Conservation (phyloP, 2,888 invertebrate species). For the Patella ulyssiponensis region DNA sequence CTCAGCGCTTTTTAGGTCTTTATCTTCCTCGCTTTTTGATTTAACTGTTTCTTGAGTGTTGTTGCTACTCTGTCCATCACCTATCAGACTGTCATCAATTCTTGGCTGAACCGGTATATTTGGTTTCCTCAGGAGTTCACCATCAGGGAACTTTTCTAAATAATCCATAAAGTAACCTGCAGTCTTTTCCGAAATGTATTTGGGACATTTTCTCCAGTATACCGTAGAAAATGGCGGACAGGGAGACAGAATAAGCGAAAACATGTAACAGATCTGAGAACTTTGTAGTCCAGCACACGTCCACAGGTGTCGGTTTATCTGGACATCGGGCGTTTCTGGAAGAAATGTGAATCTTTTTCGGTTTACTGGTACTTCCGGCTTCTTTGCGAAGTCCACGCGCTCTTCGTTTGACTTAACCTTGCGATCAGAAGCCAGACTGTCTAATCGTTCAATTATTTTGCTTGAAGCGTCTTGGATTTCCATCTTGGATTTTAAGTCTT, state of each 20-base stretch:
- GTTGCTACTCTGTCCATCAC: not conserved
- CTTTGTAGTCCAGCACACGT: constrained; percentile 23
- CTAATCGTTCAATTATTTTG: constrained; percentile 35
- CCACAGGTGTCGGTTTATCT: not conserved
- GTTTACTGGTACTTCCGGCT: not conserved
- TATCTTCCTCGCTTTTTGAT: not conserved
- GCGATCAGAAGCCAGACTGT: constrained; percentile 26
- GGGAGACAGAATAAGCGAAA: constrained; percentile 30
- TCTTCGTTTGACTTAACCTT: not conserved
- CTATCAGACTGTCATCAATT: no score
- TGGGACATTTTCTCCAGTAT: constrained; percentile 33
- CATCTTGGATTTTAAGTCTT: constrained; percentile 27
- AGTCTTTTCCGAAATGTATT: constrained; percentile 1
- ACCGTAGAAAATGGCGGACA: constrained; percentile 41
- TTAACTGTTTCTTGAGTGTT: not conserved
- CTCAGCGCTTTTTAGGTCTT: not conserved
- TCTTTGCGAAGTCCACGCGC: not conserved
- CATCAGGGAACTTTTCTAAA: not conserved
- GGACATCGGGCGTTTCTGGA: constrained; percentile 2
- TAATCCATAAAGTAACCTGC: not conserved
- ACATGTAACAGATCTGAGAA: constrained; percentile 26
- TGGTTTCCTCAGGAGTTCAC: not conserved
- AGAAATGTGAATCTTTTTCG: constrained; percentile 1
- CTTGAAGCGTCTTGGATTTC: constrained; percentile 27
- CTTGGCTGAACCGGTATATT: no score